Conservation (phyloP, 2,888 invertebrate genomes). For the Ceramica pisi region DNA sequence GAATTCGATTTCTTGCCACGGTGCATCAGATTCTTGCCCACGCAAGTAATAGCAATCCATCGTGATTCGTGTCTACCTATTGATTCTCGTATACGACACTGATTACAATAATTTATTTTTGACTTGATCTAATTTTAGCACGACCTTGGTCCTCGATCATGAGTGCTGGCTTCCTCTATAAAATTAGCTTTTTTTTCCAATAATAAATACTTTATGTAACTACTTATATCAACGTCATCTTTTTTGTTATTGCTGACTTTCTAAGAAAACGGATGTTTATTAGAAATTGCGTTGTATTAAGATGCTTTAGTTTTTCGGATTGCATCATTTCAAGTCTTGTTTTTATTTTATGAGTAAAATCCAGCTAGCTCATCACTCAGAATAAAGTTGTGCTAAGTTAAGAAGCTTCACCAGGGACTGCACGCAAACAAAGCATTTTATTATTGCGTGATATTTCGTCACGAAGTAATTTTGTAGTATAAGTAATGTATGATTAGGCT, state of each 20-base stretch:
- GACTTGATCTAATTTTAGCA: constrained; percentile 41
- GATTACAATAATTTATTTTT: constrained; percentile 50
- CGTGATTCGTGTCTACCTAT: constrained; percentile 10
- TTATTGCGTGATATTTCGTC: not conserved
- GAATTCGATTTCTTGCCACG: constrained; percentile 26
- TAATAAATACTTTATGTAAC: constrained; percentile 19
- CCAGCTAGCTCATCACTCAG: not conserved
- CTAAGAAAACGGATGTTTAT: not conserved
- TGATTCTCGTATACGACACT: constrained; percentile 38
- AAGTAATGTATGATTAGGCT: not conserved
- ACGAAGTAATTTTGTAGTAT: not conserved
- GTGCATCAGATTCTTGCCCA: constrained; percentile 39
- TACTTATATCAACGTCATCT: not conserved
- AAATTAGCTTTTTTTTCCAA: constrained; percentile 36
- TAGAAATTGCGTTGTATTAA: not conserved
- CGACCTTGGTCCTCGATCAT: constrained; percentile 45
- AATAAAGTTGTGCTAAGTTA: not conserved
- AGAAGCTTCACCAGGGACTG: constrained; percentile 8
- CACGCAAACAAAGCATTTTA: constrained; percentile 12
- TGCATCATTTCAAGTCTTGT: not conserved
- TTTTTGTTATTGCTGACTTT: constrained; percentile 2
- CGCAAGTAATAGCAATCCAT: constrained; percentile 44
- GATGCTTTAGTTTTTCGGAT: not conserved
- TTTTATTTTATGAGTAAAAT: not conserved
- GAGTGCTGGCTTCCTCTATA: constrained; percentile 37